Conservation (phyloP, 1,140 invertebrate genomes). For the Formica selysi region DNA sequence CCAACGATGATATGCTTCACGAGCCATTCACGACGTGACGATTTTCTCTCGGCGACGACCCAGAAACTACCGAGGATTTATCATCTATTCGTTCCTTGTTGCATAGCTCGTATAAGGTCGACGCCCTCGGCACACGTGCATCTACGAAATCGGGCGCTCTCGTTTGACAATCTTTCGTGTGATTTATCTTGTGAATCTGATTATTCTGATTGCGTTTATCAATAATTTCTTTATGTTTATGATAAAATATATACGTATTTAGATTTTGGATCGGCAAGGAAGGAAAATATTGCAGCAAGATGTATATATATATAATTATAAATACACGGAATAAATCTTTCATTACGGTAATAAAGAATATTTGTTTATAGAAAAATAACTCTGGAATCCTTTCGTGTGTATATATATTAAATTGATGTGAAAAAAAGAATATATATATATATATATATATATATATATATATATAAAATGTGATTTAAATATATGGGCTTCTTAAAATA, state of each 20-base stretch:
- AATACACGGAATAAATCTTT: neutral
- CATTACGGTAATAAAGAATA: neutral
- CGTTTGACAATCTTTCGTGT: neutral
- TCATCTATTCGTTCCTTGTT: slow-evolving; percentile 6
- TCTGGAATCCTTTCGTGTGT: neutral
- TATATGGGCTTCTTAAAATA: too few species aligned
- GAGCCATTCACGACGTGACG: slow-evolving; percentile 4
- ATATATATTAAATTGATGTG: too few species aligned
- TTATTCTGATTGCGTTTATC: neutral
- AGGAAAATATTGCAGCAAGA: neutral
- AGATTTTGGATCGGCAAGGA: neutral
- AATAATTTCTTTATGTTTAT: neutral
- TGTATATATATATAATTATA: neutral
- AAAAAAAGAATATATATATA: too few species aligned
- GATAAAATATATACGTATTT: neutral
- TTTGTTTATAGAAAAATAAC: neutral
- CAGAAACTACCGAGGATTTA: slow-evolving; percentile 32
- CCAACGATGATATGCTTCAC: neutral
- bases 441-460: too few species aligned
- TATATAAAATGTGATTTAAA: too few species aligned
- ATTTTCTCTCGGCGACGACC: slow-evolving; percentile 33
- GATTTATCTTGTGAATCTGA: neutral
- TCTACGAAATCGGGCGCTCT: neutral
- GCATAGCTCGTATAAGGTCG: slow-evolving; percentile 14
- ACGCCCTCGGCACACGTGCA: slow-evolving; percentile 15